Base-by-base conservation (phyloP, 2,797 vertebrate species). In the Ctenopoma multispine region DNA sequence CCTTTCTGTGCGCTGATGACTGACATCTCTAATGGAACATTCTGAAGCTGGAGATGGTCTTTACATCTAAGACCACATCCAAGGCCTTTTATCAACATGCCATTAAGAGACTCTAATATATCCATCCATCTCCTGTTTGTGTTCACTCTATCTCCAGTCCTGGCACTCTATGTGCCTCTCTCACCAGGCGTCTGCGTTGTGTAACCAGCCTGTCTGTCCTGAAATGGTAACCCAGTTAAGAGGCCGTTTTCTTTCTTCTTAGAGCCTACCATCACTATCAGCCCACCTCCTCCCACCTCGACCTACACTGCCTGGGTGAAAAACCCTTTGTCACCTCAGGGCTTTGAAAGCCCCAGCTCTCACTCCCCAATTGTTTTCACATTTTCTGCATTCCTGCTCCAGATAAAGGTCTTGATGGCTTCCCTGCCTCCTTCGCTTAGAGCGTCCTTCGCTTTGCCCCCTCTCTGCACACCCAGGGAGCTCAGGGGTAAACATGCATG, bases 311-410 rank as follows among this genome's bases (percentile, higher is more conserved):
- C 83, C 80, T 21, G 84, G 87, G 88, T 89, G 88, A 92, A 87
- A 34, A 91, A 91, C 87, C 88, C 90, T 93, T 93, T 94, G 92
- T 94, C 94, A 94, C 92, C 91, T 93, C 84, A 18, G 87, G 91
- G 84, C 92, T 91, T 92, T 92, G 91, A 94, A 91, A 93, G 93
- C 81, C 81, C 77, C 23, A 24, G 86, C 87, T 86, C 91, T 92
- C 85, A 75, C 86, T 90, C 83, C 82, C 69, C 91, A 85, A 94
- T 95, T 95, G 94, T 94, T 95, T 92, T 90, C 88, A 90, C 93
- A 94, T 95, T 94, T 94, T 95, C 93, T 94, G 93, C 93, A 95
- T 95, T 95, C 94, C 92, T 94, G 92, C 79, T 89, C 83, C 72
- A 93, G 94, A 95, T 95, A 95, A 95, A 95, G 81, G 90, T 89